A percentile compares a stretch with the other conserved stretches of the same genome.
These are phyloP conservation scores for Lacerta viridis DNA, from an alignment of 2,797 vertebrate genomes.

Conservation along the genomic window DNA sequence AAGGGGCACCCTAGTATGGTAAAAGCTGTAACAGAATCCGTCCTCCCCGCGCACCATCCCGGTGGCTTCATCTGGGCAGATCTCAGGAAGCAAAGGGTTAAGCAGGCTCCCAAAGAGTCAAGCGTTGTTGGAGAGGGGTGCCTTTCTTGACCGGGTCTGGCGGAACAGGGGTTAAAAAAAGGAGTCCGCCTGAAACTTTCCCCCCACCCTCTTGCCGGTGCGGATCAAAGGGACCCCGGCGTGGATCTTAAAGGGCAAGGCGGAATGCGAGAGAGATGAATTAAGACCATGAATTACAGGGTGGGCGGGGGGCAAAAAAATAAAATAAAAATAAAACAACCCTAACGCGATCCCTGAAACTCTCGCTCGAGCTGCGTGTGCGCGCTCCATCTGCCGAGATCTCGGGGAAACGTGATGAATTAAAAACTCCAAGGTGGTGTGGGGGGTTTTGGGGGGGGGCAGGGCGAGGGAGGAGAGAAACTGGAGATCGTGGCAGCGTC, in stretches of 20 bases:
- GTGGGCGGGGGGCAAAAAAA: neutral
- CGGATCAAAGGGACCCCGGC: neutral
- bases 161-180: neutral
- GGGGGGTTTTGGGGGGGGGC: neutral
- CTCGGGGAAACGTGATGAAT: conserved; percentile 28
- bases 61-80: neutral
- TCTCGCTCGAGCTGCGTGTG: conserved; percentile 59
- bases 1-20: neutral
- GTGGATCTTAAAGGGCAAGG: neutral
- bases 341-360: conserved; percentile 60
- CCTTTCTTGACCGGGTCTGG: neutral
- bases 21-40: neutral
- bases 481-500: conserved; percentile 37
- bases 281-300: conserved; percentile 49
- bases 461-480: neutral
- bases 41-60: neutral
- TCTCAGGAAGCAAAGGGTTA: neutral
- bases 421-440: conserved; percentile 49
- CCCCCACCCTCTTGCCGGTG: too few species aligned
- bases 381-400: conserved; percentile 61
- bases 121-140: neutral
- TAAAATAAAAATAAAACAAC: too few species aligned
- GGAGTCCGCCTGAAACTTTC: neutral
- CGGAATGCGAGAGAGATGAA: conserved; percentile 32
- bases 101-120: neutral